Conservation (phyloP, 2,113 vertebrate genomes). For the Scopus umbretta region DNA sequence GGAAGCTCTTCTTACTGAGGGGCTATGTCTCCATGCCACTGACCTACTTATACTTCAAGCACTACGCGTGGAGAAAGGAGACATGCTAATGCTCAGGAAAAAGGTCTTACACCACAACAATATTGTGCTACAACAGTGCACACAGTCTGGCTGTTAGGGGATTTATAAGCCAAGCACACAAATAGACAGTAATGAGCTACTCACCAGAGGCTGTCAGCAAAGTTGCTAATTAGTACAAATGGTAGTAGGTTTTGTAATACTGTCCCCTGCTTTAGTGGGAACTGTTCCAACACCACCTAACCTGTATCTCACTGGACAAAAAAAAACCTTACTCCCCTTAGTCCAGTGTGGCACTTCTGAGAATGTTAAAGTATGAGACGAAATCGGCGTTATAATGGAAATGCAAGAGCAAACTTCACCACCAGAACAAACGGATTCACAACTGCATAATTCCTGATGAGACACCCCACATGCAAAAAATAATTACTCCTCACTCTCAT, state of each 20-base stretch:
- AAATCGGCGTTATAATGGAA: neutral
- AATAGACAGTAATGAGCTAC: constrained; percentile 66
- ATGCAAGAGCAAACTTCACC: neutral
- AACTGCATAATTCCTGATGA: neutral
- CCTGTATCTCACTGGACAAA: neutral
- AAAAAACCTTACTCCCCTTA: neutral
- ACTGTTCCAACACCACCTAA: constrained; percentile 57
- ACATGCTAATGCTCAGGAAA: neutral
- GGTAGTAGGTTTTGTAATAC: constrained; percentile 36
- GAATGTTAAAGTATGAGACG: neutral
- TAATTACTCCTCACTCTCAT: constrained; percentile 44
- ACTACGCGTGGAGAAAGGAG: neutral
- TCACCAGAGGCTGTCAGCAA: constrained; percentile 62
- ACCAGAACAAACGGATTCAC: neutral
- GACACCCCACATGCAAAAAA: constrained; percentile 13
- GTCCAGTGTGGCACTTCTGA: neutral
- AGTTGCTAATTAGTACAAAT: constrained; percentile 67
- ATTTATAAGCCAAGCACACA: constrained; percentile 63
- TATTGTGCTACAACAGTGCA: constrained; percentile 26
- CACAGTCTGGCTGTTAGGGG: constrained; percentile 48
- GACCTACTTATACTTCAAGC: constrained; percentile 50
- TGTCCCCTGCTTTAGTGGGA: constrained; percentile 48
- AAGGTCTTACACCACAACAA: constrained; percentile 50
- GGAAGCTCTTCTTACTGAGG: constrained; percentile 13
- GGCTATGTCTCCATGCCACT: constrained; percentile 29